A percentile compares a stretch with the other conserved stretches of the same genome.
Evolutionary conservation across 2,888 invertebrate species (phyloP).

Genomic region (Tachystola acroxantha): DNA sequence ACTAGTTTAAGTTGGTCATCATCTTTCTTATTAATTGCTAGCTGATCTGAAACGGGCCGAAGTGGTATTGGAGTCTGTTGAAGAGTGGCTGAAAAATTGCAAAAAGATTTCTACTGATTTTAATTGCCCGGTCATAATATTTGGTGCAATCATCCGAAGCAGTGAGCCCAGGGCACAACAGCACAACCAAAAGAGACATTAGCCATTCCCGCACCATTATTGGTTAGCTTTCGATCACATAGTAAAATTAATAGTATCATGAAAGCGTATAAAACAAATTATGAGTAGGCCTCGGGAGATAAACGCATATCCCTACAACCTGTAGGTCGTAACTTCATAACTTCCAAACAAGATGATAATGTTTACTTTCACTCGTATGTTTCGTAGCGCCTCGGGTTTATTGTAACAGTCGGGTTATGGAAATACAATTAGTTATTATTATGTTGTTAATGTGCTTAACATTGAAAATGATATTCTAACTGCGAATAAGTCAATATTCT

Average conservation of each 20-base stretch:
- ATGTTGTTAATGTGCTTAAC: neutral
- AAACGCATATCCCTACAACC: conserved; percentile 7
- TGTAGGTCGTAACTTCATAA: conserved; percentile 2
- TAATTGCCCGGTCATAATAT: too few relatives aligned
- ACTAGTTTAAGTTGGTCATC: too few relatives aligned
- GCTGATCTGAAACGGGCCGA: too few relatives aligned
- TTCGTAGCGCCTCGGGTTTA: conserved; percentile 8
- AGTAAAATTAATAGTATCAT: conserved; percentile 8
- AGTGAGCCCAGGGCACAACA: too few relatives aligned
- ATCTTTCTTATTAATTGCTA: too few relatives aligned
- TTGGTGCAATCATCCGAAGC: too few relatives aligned
- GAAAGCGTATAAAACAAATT: conserved; percentile 7
- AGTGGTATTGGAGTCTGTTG: too few relatives aligned
- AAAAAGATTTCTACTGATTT: too few relatives aligned
- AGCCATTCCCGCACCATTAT: neutral
- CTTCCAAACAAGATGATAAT: conserved; percentile 8
- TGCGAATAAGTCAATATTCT: too few relatives aligned
- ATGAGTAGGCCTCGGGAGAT: conserved; percentile 3
- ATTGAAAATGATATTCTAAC: too few relatives aligned
- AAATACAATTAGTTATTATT: conserved; percentile 7
- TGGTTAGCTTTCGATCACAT: neutral
- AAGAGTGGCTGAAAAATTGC: too few relatives aligned
- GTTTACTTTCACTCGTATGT: conserved; percentile 9
- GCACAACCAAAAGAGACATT: neutral
- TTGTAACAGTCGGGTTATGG: conserved; percentile 2